phyloP scores from a whole-genome alignment of 2,113 vertebrate species.

The Onychostruthus taczanowskii region DNA sequence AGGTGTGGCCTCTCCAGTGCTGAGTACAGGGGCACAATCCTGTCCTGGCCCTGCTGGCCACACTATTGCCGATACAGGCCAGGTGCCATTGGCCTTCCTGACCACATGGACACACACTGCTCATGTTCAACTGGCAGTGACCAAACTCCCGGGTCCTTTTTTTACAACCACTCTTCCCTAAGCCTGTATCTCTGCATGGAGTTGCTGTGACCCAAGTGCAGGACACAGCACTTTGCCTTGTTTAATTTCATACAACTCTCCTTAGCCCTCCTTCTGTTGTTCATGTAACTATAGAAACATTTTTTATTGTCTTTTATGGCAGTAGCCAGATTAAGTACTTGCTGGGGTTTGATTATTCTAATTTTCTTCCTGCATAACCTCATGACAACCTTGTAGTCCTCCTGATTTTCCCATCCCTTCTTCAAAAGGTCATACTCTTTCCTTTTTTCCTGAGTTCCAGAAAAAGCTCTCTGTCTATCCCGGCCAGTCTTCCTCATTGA shows the following conservation, averaged over 20 bases:
- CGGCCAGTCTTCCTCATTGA: background rate
- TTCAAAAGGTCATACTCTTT: background rate
- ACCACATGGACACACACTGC: background rate
- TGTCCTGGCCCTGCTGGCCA: background rate
- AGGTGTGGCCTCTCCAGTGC: too few species aligned
- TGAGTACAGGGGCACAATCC: fast-evolving
- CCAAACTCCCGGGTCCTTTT: background rate
- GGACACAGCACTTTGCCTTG: background rate
- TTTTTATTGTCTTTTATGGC: background rate
- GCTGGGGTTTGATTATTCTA: background rate
- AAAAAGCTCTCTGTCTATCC: background rate
- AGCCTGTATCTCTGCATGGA: background rate
- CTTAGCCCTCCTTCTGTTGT: background rate
- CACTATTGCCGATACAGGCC: fast-evolving
- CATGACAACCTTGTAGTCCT: background rate
- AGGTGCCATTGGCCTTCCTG: background rate
- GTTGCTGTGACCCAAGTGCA: background rate
- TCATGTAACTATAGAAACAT: background rate
- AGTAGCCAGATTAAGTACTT: background rate
- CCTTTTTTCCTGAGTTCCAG: background rate
- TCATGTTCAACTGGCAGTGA: background rate
- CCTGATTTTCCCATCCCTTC: background rate
- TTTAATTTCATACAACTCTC: background rate
- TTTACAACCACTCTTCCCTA: background rate
- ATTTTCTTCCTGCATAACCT: background rate